These are phyloP conservation scores for Luperina testacea DNA, from an alignment of 2,888 invertebrate genomes.

Conservation along the genomic window DNA sequence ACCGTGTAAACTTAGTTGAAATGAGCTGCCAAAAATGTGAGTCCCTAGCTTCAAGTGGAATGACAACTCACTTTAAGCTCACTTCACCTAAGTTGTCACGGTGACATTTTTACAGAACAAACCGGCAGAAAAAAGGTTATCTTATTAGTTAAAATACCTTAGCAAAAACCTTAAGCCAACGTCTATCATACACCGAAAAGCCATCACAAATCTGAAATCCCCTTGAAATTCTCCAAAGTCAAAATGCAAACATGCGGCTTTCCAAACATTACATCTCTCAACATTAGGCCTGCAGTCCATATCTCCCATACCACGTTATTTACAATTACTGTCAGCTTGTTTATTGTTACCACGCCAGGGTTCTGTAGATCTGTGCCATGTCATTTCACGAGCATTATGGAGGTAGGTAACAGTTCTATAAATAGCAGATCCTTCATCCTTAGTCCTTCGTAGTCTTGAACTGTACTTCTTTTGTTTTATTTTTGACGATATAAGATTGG, in stretches of 20 bases:
- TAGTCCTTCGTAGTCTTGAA: constrained; percentile 20
- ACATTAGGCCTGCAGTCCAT: constrained; percentile 50
- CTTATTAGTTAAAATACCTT: not conserved
- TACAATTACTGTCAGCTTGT: constrained; percentile 79
- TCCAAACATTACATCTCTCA: constrained; percentile 57
- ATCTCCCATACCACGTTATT: constrained; percentile 52
- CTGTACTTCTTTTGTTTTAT: not conserved
- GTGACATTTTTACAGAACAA: not conserved
- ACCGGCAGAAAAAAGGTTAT: not conserved
- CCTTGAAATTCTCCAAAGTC: constrained; percentile 30
- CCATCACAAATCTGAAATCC: constrained; percentile 2
- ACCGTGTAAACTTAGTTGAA: not conserved
- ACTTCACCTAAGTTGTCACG: not conserved
- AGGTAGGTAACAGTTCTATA: constrained; percentile 73
- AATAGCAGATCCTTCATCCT: constrained; percentile 40
- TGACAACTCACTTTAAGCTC: too few species aligned
- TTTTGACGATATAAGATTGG: not conserved
- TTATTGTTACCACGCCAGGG: constrained; percentile 76
- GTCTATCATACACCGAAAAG: not conserved
- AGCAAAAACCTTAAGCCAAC: not conserved
- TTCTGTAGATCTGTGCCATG: constrained; percentile 76
- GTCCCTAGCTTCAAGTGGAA: too few species aligned
- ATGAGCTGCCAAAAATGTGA: too few species aligned
- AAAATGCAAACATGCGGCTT: constrained; percentile 36
- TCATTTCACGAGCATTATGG: constrained; percentile 69